Evolutionary conservation across 2,113 vertebrate genomes (phyloP).

Genomic region (Crotalus helleri): DNA sequence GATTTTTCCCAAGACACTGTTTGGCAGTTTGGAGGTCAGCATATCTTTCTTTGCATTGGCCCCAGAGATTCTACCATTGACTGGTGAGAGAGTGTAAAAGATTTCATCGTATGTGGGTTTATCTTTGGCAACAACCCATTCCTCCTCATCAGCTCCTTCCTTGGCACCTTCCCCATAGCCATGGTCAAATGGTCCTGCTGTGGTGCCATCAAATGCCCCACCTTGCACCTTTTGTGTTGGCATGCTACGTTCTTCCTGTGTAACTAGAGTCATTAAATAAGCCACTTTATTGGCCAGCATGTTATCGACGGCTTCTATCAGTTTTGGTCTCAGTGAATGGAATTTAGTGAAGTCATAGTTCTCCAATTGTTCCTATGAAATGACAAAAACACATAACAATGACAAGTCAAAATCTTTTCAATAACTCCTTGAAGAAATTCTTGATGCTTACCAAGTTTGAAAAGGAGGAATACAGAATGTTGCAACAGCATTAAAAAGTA

Average conservation of each 20-base stretch:
- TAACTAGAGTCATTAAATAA: conserved; percentile 85
- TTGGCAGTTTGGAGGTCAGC: conserved; percentile 94
- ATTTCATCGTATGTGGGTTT: conserved; percentile 96
- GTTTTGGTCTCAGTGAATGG: conserved; percentile 89
- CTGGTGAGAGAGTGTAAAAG: conserved; percentile 90
- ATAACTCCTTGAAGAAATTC: conserved; percentile 17
- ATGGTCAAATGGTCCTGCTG: conserved; percentile 88
- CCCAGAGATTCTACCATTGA: conserved; percentile 93
- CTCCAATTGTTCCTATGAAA: conserved; percentile 84
- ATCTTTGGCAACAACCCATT: conserved; percentile 93
- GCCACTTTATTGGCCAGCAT: conserved; percentile 92
- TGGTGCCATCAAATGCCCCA: conserved; percentile 91
- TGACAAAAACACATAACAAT: conserved; percentile 11
- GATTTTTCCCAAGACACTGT: conserved; percentile 94
- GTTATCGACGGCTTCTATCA: conserved; percentile 92
- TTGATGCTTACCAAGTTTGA: neutral
- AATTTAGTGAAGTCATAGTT: conserved; percentile 95
- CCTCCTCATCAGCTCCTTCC: conserved; percentile 87
- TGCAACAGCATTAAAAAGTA: neutral
- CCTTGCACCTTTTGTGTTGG: conserved; percentile 84
- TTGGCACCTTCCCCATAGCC: conserved; percentile 93
- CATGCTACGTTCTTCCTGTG: conserved; percentile 84
- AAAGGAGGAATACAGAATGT: neutral
- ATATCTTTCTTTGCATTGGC: conserved; percentile 96
- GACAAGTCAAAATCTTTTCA: conserved; percentile 4